These are phyloP conservation scores for Lottia scabra DNA, from an alignment of 2,888 invertebrate species.

Conservation along the genomic window DNA sequence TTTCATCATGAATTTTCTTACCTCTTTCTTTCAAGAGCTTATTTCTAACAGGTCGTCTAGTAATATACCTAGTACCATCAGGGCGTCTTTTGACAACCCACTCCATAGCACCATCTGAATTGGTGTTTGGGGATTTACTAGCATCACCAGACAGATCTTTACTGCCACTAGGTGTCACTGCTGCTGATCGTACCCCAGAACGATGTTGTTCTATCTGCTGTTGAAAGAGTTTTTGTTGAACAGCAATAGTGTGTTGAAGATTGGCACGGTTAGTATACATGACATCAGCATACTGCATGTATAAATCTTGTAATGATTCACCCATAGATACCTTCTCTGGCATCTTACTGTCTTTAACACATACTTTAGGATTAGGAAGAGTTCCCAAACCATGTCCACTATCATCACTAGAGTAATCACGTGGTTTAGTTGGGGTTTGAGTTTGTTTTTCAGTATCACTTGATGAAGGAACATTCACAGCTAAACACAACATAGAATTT, in stretches of 20 bases:
- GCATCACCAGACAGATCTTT: constrained; percentile 28
- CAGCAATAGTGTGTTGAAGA: constrained; percentile 77
- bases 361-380: constrained; percentile 20
- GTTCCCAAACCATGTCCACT: constrained; percentile 30
- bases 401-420: constrained; percentile 57
- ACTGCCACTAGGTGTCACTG: constrained; percentile 17
- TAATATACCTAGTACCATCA: constrained; percentile 83
- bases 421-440: constrained; percentile 55
- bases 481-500: constrained; percentile 62
- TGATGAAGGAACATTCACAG: constrained; percentile 44
- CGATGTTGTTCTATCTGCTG: constrained; percentile 60
- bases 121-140: constrained; percentile 28
- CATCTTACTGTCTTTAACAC: constrained; percentile 19
- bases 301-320: constrained; percentile 63
- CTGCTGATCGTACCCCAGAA: constrained; percentile 14
- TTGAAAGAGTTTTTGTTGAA: constrained; percentile 75
- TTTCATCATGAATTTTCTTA: constrained; percentile 77
- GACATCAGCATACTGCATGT: constrained; percentile 73
- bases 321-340: constrained; percentile 36
- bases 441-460: constrained; percentile 66
- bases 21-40: constrained; percentile 78
- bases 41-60: constrained; percentile 78
- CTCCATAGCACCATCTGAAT: constrained; percentile 66
- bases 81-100: constrained; percentile 84
- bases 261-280: constrained; percentile 81